Conservation (phyloP, 2,888 invertebrate genomes). For the Melikaiella ostensackeni region DNA sequence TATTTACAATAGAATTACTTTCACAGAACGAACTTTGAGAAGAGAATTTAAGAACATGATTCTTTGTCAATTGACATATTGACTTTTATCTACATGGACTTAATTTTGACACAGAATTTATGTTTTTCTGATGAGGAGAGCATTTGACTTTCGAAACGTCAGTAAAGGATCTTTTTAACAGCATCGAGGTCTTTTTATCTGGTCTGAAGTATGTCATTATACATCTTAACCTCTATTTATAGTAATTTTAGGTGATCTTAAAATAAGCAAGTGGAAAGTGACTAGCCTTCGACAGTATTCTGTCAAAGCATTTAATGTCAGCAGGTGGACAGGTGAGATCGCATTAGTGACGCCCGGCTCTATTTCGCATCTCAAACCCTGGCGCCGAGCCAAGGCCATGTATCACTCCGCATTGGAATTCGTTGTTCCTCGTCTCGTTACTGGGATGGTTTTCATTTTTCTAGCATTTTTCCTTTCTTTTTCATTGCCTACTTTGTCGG, state of each 20-base stretch:
- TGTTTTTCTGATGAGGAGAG: too few species aligned
- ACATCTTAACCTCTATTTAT: too few species aligned
- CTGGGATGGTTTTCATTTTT: constrained; percentile 61
- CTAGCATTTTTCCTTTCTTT: constrained; percentile 41
- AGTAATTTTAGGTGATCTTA: not conserved
- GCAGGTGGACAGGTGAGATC: constrained; percentile 62
- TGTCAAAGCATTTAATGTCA: constrained; percentile 29
- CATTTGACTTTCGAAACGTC: too few species aligned
- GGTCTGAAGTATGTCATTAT: too few species aligned
- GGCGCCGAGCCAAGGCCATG: constrained; percentile 69
- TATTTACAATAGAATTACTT: too few species aligned
- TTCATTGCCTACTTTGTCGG: constrained; percentile 7
- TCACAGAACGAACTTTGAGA: too few species aligned
- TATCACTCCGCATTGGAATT: constrained; percentile 72
- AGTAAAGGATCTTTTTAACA: too few species aligned
- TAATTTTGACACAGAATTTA: too few species aligned
- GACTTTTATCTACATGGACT: too few species aligned
- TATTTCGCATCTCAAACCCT: constrained; percentile 71
- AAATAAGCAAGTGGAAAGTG: not conserved
- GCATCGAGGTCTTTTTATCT: too few species aligned
- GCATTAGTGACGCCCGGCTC: constrained; percentile 67
- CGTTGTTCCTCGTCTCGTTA: constrained; percentile 73
- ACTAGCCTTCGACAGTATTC: not conserved
- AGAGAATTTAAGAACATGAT: too few species aligned
- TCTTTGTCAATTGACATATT: too few species aligned